phyloP scores from a whole-genome alignment of 2,113 vertebrate genomes.

The Petrocephalus microphthalmus region DNA sequence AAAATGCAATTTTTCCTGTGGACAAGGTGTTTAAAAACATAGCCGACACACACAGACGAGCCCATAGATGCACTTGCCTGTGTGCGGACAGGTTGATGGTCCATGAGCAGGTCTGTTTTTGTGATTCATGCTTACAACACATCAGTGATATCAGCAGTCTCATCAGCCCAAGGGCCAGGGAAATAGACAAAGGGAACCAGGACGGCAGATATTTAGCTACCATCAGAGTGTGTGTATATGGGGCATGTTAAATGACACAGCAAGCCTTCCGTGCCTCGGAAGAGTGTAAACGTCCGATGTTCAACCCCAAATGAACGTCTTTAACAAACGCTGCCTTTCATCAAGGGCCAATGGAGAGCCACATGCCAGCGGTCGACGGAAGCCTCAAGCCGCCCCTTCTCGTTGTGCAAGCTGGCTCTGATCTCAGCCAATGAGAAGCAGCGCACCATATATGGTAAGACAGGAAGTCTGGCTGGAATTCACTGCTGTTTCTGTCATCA shows the following conservation, averaged over 20 bases:
- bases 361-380: not conserved
- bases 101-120: no score
- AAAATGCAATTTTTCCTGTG: not conserved
- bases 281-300: not conserved
- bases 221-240: not conserved
- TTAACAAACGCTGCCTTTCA: not conserved
- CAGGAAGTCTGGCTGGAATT: slow-evolving; percentile 43
- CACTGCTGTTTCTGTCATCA: slow-evolving; percentile 42
- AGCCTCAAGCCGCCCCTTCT: not conserved
- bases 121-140: not conserved
- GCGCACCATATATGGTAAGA: slow-evolving; percentile 48
- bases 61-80: no score
- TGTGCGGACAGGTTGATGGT: no score
- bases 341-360: not conserved
- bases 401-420: slow-evolving; percentile 24
- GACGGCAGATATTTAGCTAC: not conserved
- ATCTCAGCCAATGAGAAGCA: slow-evolving; percentile 36
- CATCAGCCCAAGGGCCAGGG: not conserved
- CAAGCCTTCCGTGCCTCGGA: not conserved
- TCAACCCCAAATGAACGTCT: not conserved
- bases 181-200: not conserved
- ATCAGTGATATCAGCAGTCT: not conserved
- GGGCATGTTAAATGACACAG: not conserved
- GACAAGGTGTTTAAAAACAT: not conserved
- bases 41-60: not conserved